A percentile compares a stretch with the other conserved stretches of the same genome.
Evolutionary conservation across 2,797 vertebrate species (phyloP).

Genomic region (Amazona finschi): DNA sequence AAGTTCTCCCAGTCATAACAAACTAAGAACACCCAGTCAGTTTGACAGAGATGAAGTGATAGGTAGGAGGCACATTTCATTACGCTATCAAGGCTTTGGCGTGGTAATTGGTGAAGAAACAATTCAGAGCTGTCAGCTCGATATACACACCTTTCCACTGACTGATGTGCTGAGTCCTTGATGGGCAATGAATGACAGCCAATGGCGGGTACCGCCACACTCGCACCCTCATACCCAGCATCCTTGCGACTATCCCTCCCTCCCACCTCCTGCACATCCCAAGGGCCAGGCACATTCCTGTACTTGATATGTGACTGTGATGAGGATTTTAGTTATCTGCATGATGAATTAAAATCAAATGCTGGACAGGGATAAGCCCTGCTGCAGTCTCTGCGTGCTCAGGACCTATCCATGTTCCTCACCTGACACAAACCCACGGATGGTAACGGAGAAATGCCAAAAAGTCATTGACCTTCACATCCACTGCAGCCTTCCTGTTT

Average conservation of each 20-base stretch:
- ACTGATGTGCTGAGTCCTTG: slow-evolving; percentile 18
- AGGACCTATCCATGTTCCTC: fast-evolving
- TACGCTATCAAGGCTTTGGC: slow-evolving; percentile 46
- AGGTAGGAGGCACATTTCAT: slow-evolving; percentile 65
- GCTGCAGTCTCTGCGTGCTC: fast-evolving
- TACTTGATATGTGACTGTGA: fast-evolving
- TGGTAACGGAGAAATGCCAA: fast-evolving
- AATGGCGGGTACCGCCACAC: neutral
- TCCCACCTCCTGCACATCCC: neutral
- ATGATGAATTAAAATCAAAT: neutral
- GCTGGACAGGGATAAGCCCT: fast-evolving
- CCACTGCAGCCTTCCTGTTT: neutral
- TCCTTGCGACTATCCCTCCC: fast-evolving
- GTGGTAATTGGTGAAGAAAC: slow-evolving; percentile 61
- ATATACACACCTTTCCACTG: slow-evolving; percentile 40
- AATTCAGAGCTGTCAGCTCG: slow-evolving; percentile 63
- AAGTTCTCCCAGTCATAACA: slow-evolving; percentile 38
- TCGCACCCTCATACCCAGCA: neutral
- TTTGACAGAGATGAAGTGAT: slow-evolving; percentile 64
- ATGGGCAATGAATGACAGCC: slow-evolving; percentile 10
- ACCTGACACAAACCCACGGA: fast-evolving
- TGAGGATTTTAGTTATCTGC: neutral
- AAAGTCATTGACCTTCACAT: fast-evolving
- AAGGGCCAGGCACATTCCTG: neutral
- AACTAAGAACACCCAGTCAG: slow-evolving; percentile 1